Percentiles rank a stretch among this genome's conserved stretches.
Evolutionary conservation across 2,888 invertebrate species (phyloP).

Genomic region (Amphipyra berbera): DNA sequence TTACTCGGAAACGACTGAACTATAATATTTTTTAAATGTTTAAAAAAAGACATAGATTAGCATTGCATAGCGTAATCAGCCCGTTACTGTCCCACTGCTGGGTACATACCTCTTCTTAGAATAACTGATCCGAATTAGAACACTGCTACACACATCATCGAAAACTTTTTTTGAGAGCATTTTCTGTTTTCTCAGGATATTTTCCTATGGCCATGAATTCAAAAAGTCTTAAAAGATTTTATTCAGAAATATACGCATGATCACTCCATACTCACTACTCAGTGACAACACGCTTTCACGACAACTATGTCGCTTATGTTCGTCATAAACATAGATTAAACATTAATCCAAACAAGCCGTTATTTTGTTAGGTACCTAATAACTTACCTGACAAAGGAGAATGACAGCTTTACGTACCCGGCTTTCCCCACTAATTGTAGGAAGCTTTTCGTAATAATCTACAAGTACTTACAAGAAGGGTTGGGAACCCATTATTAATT

Average conservation of each 20-base stretch:
- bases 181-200: too few relatives aligned
- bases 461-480: constrained; percentile 46
- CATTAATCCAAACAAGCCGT: constrained; percentile 59
- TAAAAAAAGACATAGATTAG: too few relatives aligned
- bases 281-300: constrained; percentile 7
- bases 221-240: too few relatives aligned
- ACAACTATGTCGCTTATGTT: constrained; percentile 55
- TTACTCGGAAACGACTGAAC: too few relatives aligned
- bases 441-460: constrained; percentile 50
- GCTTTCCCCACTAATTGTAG: constrained; percentile 57
- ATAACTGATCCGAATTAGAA: too few relatives aligned
- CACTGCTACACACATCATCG: too few relatives aligned
- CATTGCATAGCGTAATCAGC: too few relatives aligned
- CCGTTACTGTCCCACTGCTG: too few relatives aligned
- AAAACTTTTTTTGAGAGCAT: too few relatives aligned
- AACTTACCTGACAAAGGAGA: constrained; percentile 60
- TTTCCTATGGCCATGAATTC: too few relatives aligned
- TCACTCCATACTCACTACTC: constrained; percentile 5
- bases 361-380: constrained; percentile 58
- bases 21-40: too few relatives aligned
- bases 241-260: neutral
- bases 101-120: too few relatives aligned
- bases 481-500: constrained; percentile 43
- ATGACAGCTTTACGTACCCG: constrained; percentile 53
- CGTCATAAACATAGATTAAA: constrained; percentile 61